Base-by-base conservation (phyloP, 2,888 invertebrate species). In the Mechanitis mazaeus region DNA sequence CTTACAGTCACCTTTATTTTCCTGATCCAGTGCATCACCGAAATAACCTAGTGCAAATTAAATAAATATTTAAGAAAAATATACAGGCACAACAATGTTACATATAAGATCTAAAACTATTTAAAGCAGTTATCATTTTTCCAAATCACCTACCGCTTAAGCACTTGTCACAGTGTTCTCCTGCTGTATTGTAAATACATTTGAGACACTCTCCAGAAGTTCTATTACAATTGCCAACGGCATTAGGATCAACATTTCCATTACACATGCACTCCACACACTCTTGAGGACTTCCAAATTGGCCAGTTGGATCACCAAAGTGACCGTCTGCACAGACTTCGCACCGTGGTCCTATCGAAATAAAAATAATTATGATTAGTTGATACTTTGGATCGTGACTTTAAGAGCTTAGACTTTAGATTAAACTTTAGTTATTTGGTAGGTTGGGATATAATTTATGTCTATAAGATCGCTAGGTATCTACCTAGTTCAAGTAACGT, bases 141-240 rank as follows among this genome's bases (percentile, higher is more conserved):
- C 20, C 20, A 20, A 47, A n/a, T 7, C n/a, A 70, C 85, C 76
- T 85, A 92, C 98, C 98, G 64, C 95, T 93, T 70, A 97, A 88
- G 86, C 99, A 99, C 74, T 94, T 94, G 70, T 98, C 98, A 79
- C 99, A 99, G 77, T 95, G 94, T 53, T 93, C 91, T 0, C 99
- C 99, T 53, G 94, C 97, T 0, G 98, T 98, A 76, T 97, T 97
- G 84, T 97, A 96, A 69, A 98, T 97, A 83, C 99, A 99, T 84
- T 98, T 98, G 54, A 97, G 89, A 86, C 99, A 99, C 77, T 97
- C 96, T 28, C 99, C 99, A 3, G 95, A 96, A 1, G 95, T 95
- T n/a, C 97, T 93, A 84, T 99, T 96, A 81, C 99, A 99, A 85
- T 99, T 99, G 54, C 97, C 97, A 7, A 99, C 97, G 1, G 97